Conservation (phyloP, 2,797 vertebrate species). For the Phaenicophaeus curvirostris region DNA sequence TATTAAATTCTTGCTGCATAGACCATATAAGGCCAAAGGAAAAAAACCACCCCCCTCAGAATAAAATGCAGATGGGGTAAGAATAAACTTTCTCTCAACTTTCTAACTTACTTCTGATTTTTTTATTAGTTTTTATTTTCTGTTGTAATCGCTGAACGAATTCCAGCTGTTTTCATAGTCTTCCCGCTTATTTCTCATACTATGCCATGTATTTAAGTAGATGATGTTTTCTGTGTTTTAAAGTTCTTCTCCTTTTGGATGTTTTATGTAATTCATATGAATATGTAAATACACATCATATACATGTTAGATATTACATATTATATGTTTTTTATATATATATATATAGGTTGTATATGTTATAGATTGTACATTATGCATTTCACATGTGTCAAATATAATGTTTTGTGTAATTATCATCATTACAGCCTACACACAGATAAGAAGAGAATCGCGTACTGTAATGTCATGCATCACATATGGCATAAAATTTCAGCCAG, state of each 20-base stretch:
- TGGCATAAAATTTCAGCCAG: background rate
- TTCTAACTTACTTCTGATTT: background rate
- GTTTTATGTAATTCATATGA: background rate
- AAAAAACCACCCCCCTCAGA: too few relatives aligned
- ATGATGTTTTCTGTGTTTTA: background rate
- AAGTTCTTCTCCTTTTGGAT: background rate
- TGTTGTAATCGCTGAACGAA: background rate
- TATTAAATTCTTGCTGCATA: background rate
- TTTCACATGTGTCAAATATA: background rate
- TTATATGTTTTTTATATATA: background rate
- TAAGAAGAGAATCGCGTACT: background rate
- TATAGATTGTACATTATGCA: background rate
- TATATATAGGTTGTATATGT: background rate
- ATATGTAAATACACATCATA: background rate
- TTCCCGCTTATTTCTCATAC: background rate
- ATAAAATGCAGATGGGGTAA: background rate
- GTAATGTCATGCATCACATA: background rate
- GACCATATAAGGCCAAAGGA: background rate
- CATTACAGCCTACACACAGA: background rate
- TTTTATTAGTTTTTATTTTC: background rate
- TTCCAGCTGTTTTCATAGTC: background rate
- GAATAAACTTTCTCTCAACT: background rate
- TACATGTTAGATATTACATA: background rate
- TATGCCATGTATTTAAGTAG: background rate
- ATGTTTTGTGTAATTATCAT: background rate